phyloP scores from a whole-genome alignment of 2,888 invertebrate genomes.

The Cyaniris semiargus region DNA sequence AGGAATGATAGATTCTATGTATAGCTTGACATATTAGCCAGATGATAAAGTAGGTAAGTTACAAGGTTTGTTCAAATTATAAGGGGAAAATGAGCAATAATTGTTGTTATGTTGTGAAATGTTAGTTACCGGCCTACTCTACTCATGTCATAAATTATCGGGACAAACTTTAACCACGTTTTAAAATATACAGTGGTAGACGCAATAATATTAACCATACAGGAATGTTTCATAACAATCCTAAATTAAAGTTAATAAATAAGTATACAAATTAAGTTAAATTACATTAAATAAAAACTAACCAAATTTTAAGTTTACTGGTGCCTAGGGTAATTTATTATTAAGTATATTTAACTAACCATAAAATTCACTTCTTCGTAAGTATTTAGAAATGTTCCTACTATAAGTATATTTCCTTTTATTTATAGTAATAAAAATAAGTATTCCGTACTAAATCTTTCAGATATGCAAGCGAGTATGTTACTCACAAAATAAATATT shows the following conservation, averaged over 20 bases:
- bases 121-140: no score
- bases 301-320: not conserved
- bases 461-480: not conserved
- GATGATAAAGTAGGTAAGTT: no score
- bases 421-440: not conserved
- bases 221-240: not conserved
- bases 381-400: not conserved
- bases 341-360: not conserved
- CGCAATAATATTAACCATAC: not conserved
- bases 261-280: not conserved
- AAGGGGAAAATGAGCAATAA: no score
- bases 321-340: not conserved
- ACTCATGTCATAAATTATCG: not conserved
- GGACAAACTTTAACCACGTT: not conserved
- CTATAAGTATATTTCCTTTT: not conserved
- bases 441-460: not conserved
- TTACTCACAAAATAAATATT: constrained; percentile 1
- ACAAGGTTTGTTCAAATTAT: no score
- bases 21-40: no score
- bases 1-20: no score
- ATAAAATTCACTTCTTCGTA: not conserved
- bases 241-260: not conserved
- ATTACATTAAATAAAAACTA: not conserved
- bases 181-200: not conserved
- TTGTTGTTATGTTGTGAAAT: no score